These are phyloP conservation scores for Monochamus saltuarius DNA, from an alignment of 1,140 invertebrate species.

Conservation along the genomic window DNA sequence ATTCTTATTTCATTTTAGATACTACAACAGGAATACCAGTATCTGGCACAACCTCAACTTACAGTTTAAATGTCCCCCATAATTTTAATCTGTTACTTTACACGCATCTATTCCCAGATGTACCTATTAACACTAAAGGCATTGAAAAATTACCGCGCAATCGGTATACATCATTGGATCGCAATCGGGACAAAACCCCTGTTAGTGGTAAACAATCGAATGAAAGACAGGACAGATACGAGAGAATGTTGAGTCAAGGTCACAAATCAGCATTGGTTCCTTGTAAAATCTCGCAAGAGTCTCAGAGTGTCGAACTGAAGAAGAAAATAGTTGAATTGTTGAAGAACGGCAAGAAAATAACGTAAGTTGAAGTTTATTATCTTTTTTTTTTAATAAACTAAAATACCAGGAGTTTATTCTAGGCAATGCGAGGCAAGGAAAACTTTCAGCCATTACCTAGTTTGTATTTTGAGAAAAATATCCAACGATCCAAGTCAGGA, in stretches of 20 bases:
- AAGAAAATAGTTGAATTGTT: constrained; percentile 46
- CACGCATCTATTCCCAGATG: constrained; percentile 72
- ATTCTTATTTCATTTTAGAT: no score
- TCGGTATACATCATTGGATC: constrained; percentile 40
- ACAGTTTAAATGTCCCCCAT: constrained; percentile 60
- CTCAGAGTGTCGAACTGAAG: constrained; percentile 40
- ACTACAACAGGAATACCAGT: constrained; percentile 69
- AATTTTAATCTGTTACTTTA: constrained; percentile 83
- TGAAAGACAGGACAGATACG: constrained; percentile 56
- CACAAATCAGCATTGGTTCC: constrained; percentile 51
- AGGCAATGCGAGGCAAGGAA: constrained; percentile 69
- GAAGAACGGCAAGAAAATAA: constrained; percentile 47
- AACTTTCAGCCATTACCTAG: constrained; percentile 82
- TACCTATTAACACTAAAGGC: constrained; percentile 53
- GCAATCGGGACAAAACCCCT: constrained; percentile 44
- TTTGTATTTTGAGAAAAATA: constrained; percentile 72
- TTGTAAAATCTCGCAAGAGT: constrained; percentile 38
- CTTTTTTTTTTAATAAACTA: neutral
- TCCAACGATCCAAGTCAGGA: constrained; percentile 61
- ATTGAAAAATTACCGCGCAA: constrained; percentile 23
- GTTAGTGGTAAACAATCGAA: constrained; percentile 9
- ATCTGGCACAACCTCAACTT: constrained; percentile 61
- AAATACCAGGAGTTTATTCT: constrained; percentile 27
- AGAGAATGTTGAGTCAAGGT: constrained; percentile 60
- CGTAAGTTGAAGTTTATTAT: constrained; percentile 42